Conservation (phyloP, 2,888 invertebrate genomes). For the Leucophora obtusa region DNA sequence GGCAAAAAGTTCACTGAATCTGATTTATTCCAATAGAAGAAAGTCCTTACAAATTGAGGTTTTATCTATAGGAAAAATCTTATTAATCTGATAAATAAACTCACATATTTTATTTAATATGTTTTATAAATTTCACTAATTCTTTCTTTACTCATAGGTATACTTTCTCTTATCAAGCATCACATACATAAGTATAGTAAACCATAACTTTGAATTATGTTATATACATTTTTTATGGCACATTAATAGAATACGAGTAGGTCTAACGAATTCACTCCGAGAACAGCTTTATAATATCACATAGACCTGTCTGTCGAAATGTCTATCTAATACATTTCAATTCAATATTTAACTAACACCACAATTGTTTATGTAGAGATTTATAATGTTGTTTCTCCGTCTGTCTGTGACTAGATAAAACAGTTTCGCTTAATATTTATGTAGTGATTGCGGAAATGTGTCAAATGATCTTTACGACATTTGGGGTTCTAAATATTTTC, state of each 20-base stretch:
- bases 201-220: constrained; percentile 46
- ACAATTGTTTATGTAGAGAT: constrained; percentile 43
- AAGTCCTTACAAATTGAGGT: no score
- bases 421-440: constrained; percentile 33
- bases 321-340: constrained; percentile 35
- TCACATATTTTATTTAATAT: no score
- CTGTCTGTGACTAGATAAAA: constrained; percentile 15
- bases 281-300: constrained; percentile 19
- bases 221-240: constrained; percentile 48
- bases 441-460: constrained; percentile 56
- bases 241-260: constrained; percentile 36
- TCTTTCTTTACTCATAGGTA: neutral
- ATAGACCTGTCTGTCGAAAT: constrained; percentile 7
- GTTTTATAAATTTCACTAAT: no score
- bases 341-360: constrained; percentile 45
- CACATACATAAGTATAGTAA: neutral
- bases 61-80: no score
- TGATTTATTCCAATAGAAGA: no score
- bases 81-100: no score
- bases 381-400: constrained; percentile 23
- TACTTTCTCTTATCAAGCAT: neutral
- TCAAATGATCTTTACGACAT: constrained; percentile 46
- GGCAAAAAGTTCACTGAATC: no score
- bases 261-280: constrained; percentile 25
- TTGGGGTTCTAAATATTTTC: constrained; percentile 17